phyloP scores from a whole-genome alignment of 92 coral and sea anemone species.

The Zoanthus sociatus region DNA sequence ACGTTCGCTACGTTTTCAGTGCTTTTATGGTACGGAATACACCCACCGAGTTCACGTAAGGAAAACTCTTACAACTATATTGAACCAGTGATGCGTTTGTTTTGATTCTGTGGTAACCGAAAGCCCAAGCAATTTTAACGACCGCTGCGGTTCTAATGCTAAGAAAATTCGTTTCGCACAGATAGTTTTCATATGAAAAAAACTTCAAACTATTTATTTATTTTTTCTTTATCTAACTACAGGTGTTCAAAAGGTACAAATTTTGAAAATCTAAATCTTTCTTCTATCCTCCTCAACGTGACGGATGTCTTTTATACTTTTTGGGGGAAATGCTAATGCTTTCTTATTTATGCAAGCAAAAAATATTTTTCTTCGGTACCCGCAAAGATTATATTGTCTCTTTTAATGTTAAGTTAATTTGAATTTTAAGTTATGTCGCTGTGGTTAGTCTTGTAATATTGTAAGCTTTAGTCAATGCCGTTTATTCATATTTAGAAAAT shows the following conservation, averaged over 20 bases:
- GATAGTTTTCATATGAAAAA: too few species aligned
- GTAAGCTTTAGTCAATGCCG: not conserved
- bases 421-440: constrained; percentile 27
- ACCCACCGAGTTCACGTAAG: constrained; percentile 13
- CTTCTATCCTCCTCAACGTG: not conserved
- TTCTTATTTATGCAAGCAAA: constrained; percentile 42
- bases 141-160: not conserved
- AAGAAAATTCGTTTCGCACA: not conserved
- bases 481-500: too few species aligned
- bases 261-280: not conserved
- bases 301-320: not conserved
- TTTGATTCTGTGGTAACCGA: not conserved
- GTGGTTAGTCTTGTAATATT: constrained; percentile 9
- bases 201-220: too few species aligned
- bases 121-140: not conserved
- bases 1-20: constrained; percentile 10
- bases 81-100: constrained; percentile 10
- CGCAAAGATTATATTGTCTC: constrained; percentile 39
- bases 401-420: constrained; percentile 19
- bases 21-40: constrained; percentile 23
- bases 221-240: too few species aligned
- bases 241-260: not conserved
- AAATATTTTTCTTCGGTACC: constrained; percentile 48
- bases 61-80: not conserved
- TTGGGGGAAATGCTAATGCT: not conserved